A percentile compares a stretch with the other conserved stretches of the same genome.
Conservation (phyloP, 2,797 vertebrate species). For the Chloroceryle amazona region DNA sequence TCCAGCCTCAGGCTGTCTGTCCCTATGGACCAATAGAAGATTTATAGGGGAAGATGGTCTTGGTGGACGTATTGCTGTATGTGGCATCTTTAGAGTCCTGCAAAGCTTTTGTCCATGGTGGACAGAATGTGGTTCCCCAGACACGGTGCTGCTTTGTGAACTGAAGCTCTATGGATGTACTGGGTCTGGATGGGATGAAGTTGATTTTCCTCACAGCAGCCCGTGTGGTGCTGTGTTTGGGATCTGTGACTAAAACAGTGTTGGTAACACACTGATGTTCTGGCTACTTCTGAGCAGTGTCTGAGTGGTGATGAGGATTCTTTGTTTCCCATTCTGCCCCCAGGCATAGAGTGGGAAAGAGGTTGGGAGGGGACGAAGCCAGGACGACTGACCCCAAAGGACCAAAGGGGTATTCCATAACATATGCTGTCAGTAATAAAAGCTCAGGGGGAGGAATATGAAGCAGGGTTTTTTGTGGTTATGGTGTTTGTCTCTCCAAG, state of each 20-base stretch:
- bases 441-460: not conserved
- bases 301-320: not conserved
- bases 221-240: fast-evolving
- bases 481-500: not conserved
- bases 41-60: not conserved
- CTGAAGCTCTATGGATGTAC: not conserved
- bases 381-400: not conserved
- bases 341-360: not conserved
- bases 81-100: not conserved
- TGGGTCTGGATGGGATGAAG: not conserved
- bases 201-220: not conserved
- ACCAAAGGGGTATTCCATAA: not conserved
- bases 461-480: not conserved
- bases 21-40: not conserved
- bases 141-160: not conserved
- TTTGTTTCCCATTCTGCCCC: not conserved
- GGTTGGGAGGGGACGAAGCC: not conserved
- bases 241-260: not conserved
- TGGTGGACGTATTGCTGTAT: not conserved
- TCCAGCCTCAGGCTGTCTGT: not conserved
- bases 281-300: not conserved
- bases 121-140: not conserved
- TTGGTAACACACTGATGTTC: not conserved
- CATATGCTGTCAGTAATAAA: not conserved
- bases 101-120: not conserved